Percentiles rank a stretch among this genome's conserved stretches.
Conservation (phyloP, 2,888 invertebrate species). For the Hedya salicella region DNA sequence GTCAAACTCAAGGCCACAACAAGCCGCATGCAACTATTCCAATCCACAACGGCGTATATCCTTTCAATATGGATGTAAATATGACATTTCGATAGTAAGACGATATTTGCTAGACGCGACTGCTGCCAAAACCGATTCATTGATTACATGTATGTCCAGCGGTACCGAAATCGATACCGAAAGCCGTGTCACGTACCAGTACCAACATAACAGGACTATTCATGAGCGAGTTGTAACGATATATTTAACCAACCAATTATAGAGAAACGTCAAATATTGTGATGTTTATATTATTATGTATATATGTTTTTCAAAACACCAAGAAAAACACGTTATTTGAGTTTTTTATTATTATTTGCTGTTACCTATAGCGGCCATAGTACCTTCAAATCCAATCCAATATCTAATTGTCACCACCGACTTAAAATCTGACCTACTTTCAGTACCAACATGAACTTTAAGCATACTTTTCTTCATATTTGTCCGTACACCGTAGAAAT, state of each 20-base stretch:
- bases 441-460: background rate
- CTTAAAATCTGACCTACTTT: background rate
- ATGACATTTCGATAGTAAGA: background rate
- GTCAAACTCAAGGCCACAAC: slow-evolving; percentile 17
- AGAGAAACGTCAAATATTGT: too few species aligned
- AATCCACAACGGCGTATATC: background rate
- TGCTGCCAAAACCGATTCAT: slow-evolving; percentile 41
- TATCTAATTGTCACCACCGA: background rate
- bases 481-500: background rate
- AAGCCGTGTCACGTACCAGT: slow-evolving; percentile 32
- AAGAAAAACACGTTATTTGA: too few species aligned
- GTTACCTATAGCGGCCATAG: too few species aligned
- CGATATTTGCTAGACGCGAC: slow-evolving; percentile 6
- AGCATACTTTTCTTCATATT: background rate
- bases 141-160: slow-evolving; percentile 40
- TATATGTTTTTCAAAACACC: too few species aligned
- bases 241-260: too few species aligned
- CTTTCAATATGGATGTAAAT: background rate
- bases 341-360: too few species aligned
- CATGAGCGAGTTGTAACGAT: too few species aligned
- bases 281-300: too few species aligned
- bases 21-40: background rate
- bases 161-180: slow-evolving; percentile 34
- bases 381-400: too few species aligned
- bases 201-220: slow-evolving; percentile 16